Evolutionary conservation across 2,797 vertebrate genomes (phyloP).

Genomic region (Channallabes apus): DNA sequence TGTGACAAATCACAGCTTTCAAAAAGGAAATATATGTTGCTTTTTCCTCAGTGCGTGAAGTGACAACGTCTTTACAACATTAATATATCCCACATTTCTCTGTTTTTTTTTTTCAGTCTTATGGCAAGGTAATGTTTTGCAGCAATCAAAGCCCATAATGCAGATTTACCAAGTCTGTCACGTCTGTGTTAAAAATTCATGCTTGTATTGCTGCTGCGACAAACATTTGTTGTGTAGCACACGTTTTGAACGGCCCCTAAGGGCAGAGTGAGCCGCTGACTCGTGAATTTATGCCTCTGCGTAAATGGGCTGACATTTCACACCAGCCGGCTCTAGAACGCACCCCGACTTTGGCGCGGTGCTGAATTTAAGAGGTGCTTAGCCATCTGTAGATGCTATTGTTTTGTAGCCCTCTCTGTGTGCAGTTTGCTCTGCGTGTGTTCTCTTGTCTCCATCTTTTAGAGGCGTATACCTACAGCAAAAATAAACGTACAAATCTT

Average conservation of each 20-base stretch:
- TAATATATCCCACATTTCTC: slow-evolving; percentile 21
- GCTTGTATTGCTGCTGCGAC: slow-evolving; percentile 30
- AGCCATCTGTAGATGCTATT: slow-evolving; percentile 57
- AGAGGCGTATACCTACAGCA: not conserved
- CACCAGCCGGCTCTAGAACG: slow-evolving; percentile 54
- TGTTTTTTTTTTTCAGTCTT: not conserved
- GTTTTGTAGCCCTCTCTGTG: slow-evolving; percentile 31
- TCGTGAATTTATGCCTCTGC: slow-evolving; percentile 50
- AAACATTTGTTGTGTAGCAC: slow-evolving; percentile 48
- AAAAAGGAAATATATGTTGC: slow-evolving; percentile 1
- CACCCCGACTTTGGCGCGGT: slow-evolving; percentile 43
- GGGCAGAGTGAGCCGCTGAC: slow-evolving; percentile 42
- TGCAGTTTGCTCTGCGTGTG: slow-evolving; percentile 18
- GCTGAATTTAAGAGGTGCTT: slow-evolving; percentile 56
- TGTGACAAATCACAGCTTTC: slow-evolving; percentile 13
- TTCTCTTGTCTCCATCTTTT: slow-evolving; percentile 13
- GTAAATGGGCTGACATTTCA: slow-evolving; percentile 51
- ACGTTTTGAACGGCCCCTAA: slow-evolving; percentile 37
- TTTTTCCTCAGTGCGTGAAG: not conserved
- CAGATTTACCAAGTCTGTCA: slow-evolving; percentile 45
- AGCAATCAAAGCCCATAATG: slow-evolving; percentile 16
- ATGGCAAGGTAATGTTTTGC: slow-evolving; percentile 6
- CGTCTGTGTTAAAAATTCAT: slow-evolving; percentile 49
- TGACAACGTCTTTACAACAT: slow-evolving; percentile 13
- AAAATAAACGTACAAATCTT: not conserved